Percentiles rank a stretch among this genome's conserved stretches.
These are phyloP conservation scores for Nyctibius bracteatus DNA, from an alignment of 2,113 vertebrate species.

Conservation along the genomic window DNA sequence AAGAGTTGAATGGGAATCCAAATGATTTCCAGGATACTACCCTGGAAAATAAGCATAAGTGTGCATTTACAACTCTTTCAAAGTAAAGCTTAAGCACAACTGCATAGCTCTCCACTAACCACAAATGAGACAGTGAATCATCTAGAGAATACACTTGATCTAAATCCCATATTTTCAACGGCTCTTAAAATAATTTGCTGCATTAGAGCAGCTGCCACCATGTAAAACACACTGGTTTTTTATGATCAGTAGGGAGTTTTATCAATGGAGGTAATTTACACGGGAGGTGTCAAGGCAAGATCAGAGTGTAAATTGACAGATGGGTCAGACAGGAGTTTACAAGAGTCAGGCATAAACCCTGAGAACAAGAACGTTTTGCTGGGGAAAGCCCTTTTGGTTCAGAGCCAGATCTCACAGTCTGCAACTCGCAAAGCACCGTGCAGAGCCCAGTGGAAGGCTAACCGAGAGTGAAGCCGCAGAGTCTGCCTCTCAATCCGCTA, in stretches of 20 bases:
- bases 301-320: fast-evolving
- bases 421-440: fast-evolving
- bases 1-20: background rate
- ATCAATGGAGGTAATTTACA: background rate
- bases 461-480: background rate
- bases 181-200: background rate
- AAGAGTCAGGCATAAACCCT: background rate
- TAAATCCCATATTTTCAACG: background rate
- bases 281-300: background rate
- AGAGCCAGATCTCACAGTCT: background rate
- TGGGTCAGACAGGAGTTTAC: background rate
- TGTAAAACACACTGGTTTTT: background rate
- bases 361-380: background rate
- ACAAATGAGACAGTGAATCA: background rate
- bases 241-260: background rate
- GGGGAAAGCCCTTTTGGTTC: background rate
- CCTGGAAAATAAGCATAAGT: background rate
- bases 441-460: background rate
- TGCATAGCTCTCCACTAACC: background rate
- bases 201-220: background rate
- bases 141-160: background rate
- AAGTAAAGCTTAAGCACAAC: background rate
- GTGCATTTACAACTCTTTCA: background rate
- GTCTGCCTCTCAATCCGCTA: background rate
- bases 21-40: background rate